Base-by-base conservation (phyloP, 2,888 invertebrate genomes). In the Agriopis aurantiaria region DNA sequence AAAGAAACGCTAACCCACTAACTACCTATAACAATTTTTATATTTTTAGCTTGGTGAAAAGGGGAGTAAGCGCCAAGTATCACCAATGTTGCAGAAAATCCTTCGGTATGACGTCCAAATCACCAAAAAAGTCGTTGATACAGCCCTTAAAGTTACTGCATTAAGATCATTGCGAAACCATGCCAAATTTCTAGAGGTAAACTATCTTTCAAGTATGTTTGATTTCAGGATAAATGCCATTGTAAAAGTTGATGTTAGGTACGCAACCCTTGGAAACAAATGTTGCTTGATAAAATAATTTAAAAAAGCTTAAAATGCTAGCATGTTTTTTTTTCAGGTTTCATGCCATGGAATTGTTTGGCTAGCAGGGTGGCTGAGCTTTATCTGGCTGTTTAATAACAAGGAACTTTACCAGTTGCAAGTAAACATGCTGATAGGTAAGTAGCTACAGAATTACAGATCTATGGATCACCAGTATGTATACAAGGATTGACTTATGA, bases 271-370 rank as follows among this genome's bases (percentile, higher is more conserved):
- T 23, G 17, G 17, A 23, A 23, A 23, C 17, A 23, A 23, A 23
- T 23, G 17, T 23, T 23, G 17, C 17, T n/a, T n/a, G n/a, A n/a
- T n/a, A n/a, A n/a, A n/a, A n/a, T n/a, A n/a, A n/a, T n/a, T n/a
- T n/a, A n/a, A n/a, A n/a, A n/a, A 33, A 33, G 23, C 3, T 3
- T 33, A 33, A 43, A 43, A 33, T 33, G 33, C 33, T 33, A 33
- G 5, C 33, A 33, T 43, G 43, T 33, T 52, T 58, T 7, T 57
- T 62, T 57, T 76, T 63, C 83, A 97, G 97, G 95, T 97, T 76
- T 97, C 98, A 8, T 98, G 98, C 82, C 98, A 99, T 93, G 98
- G 98, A 9, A 95, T 98, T 60, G 96, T 97, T 6, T 99, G 98
- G 98, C 88, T 99, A 61, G 95, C 96, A 8, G 95, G 96, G 40